A percentile compares a stretch with the other conserved stretches of the same genome.
Conservation (phyloP, 2,113 vertebrate genomes). For the Pomatostomus ruficeps region DNA sequence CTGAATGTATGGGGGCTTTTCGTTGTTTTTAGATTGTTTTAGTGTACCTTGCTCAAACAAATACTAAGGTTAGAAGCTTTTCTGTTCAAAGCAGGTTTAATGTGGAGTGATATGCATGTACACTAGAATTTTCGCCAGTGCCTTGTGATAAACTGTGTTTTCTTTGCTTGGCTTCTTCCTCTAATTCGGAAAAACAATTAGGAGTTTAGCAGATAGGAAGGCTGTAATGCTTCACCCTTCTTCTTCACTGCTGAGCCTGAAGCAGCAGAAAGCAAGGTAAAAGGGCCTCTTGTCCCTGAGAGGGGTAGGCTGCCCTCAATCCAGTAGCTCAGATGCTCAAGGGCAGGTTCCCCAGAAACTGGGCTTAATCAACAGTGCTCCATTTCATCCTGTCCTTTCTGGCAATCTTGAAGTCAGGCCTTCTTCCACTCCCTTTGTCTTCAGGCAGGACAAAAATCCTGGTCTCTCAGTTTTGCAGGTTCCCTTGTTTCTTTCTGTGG, state of each 20-base stretch:
- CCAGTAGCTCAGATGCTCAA: background rate
- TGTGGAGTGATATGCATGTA: background rate
- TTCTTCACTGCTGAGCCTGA: background rate
- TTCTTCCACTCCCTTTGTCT: background rate
- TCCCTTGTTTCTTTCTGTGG: constrained; percentile 62
- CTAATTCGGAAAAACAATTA: background rate
- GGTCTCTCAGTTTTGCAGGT: constrained; percentile 50
- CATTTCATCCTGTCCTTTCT: background rate
- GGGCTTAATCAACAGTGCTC: background rate
- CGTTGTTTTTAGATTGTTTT: background rate
- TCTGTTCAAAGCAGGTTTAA: background rate
- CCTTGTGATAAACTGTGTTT: background rate
- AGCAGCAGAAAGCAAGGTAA: background rate
- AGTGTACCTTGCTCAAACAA: background rate
- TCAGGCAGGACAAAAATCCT: background rate
- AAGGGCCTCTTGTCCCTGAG: background rate
- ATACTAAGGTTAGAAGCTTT: background rate
- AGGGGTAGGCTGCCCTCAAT: background rate
- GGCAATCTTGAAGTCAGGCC: background rate
- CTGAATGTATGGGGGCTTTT: background rate
- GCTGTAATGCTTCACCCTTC: background rate
- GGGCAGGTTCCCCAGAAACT: background rate
- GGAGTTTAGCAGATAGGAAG: background rate
- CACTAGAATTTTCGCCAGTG: background rate
- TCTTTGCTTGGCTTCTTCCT: background rate